Conservation (phyloP, 2,113 vertebrate species). For the Neogale vison region DNA sequence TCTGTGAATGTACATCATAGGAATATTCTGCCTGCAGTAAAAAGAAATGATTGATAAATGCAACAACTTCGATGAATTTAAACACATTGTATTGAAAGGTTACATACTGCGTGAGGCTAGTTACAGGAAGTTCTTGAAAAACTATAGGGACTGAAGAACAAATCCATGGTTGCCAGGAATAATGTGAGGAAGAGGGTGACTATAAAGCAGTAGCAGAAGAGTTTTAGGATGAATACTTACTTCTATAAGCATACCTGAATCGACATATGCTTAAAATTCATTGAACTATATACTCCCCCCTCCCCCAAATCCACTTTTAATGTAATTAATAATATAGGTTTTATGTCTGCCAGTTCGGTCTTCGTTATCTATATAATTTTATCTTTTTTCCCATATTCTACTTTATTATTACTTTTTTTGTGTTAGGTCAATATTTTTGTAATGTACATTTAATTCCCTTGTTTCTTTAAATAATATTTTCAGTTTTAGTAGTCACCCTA, state of each 20-base stretch:
- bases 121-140: not conserved
- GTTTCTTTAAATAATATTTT: not conserved
- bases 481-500: not conserved
- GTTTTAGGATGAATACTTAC: not conserved
- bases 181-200: not conserved
- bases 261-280: not conserved
- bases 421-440: not conserved
- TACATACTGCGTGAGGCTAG: not conserved
- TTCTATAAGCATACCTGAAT: not conserved
- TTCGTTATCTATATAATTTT: not conserved
- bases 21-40: not conserved
- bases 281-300: not conserved
- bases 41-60: not conserved
- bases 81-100: not conserved
- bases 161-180: not conserved
- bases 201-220: not conserved
- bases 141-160: not conserved
- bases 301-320: not conserved
- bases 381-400: not conserved
- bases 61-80: not conserved
- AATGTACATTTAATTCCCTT: not conserved
- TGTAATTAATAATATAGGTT: not conserved
- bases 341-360: not conserved
- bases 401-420: not conserved
- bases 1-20: not conserved